Evolutionary conservation across 2,888 invertebrate genomes (phyloP).

Genomic region (Platycheirus rosarum): DNA sequence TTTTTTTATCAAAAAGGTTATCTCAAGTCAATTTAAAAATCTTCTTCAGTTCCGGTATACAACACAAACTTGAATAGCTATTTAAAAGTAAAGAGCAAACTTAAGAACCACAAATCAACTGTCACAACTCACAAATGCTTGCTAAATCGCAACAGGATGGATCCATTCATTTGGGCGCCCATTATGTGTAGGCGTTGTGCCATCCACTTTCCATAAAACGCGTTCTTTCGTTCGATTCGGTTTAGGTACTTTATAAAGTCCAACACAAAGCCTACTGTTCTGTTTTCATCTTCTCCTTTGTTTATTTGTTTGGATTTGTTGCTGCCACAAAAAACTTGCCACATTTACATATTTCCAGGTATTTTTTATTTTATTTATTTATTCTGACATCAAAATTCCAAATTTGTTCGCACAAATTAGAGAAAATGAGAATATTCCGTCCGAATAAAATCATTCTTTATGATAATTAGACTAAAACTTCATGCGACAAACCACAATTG

Average conservation of each 20-base stretch:
- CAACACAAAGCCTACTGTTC: no score
- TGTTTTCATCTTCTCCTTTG: conserved; percentile 14
- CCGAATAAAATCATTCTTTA: conserved; percentile 29
- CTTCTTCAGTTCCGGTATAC: conserved; percentile 44
- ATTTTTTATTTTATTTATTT: conserved; percentile 4
- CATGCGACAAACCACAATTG: conserved; percentile 39
- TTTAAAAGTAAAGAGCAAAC: conserved; percentile 17
- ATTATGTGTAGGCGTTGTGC: conserved; percentile 59
- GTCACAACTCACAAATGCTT: conserved; percentile 56
- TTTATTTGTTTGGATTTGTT: conserved; percentile 21
- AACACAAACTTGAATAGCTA: conserved; percentile 12
- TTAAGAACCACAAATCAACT: conserved; percentile 35
- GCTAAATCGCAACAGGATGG: conserved; percentile 55
- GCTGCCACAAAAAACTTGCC: conserved; percentile 55
- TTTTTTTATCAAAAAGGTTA: no score
- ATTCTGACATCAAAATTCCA: conserved; percentile 41
- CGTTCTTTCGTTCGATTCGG: conserved; percentile 33
- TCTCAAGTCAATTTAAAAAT: no score
- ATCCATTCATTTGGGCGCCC: conserved; percentile 63
- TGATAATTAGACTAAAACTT: conserved; percentile 32
- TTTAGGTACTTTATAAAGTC: background rate
- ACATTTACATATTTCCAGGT: conserved; percentile 63
- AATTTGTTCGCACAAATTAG: conserved; percentile 55
- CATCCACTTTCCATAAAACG: conserved; percentile 54
- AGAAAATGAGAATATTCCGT: conserved; percentile 17